phyloP scores from a whole-genome alignment of 2,888 invertebrate species.

The Eucera pruinosa region DNA sequence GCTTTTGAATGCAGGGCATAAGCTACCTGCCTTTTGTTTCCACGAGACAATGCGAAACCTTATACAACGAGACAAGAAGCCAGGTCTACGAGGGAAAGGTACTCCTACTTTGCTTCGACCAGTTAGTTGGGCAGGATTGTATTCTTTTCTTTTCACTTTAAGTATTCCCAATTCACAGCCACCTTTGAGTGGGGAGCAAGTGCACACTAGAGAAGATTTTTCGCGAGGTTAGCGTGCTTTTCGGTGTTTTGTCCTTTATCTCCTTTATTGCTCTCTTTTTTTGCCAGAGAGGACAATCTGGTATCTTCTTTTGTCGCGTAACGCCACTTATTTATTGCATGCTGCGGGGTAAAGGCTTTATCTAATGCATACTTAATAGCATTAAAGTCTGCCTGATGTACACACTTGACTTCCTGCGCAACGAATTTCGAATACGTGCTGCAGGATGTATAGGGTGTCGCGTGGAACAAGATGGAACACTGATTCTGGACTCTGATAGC shows the following conservation, averaged over 20 bases:
- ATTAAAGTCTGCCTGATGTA: constrained; percentile 13
- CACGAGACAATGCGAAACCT: constrained; percentile 77
- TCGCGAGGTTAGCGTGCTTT: constrained; percentile 52
- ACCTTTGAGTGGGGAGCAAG: constrained; percentile 47
- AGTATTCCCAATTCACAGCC: constrained; percentile 69
- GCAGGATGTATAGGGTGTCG: background rate
- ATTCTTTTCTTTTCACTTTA: constrained; percentile 64
- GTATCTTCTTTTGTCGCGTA: constrained; percentile 3
- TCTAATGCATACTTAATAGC: constrained; percentile 24
- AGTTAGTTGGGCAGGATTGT: constrained; percentile 62
- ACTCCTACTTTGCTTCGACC: constrained; percentile 66
- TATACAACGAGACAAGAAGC: constrained; percentile 68
- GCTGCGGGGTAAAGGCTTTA: constrained; percentile 15
- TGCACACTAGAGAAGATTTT: constrained; percentile 50
- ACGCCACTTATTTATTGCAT: constrained; percentile 41
- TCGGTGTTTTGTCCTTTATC: background rate
- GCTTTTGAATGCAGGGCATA: constrained; percentile 78
- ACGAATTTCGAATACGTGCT: constrained; percentile 9
- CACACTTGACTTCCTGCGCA: constrained; percentile 11
- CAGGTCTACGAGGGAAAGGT: constrained; percentile 35
- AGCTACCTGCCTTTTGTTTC: constrained; percentile 80
- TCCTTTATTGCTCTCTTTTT: no score
- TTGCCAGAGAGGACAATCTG: background rate
- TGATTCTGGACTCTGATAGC: background rate
- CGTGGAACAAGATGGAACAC: background rate